Conservation (phyloP, 2,113 vertebrate species). For the Ancistrus triradiatus region DNA sequence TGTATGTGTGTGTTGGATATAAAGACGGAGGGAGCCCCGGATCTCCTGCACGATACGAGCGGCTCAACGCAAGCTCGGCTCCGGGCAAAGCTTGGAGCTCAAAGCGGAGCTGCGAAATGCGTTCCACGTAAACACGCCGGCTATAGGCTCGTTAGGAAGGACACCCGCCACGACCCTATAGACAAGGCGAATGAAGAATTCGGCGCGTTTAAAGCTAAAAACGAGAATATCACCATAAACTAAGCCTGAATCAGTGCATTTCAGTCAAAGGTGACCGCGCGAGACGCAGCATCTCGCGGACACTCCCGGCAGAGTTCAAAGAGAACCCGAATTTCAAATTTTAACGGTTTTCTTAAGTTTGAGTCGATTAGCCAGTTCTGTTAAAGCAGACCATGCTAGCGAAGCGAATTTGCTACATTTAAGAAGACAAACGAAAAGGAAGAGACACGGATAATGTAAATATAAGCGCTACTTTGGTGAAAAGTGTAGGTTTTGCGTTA, state of each 20-base stretch:
- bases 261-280: not conserved
- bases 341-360: not conserved
- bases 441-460: slow-evolving; percentile 14
- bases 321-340: not conserved
- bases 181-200: not conserved
- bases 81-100: slow-evolving; percentile 52
- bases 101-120: slow-evolving; percentile 48
- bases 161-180: not conserved
- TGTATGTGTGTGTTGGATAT: slow-evolving; percentile 58
- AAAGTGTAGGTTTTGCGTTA: slow-evolving; percentile 25
- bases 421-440: not conserved
- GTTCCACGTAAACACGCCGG: slow-evolving; percentile 32
- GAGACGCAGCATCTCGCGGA: not conserved
- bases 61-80: slow-evolving; percentile 59
- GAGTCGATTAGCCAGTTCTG: no score
- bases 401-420: slow-evolving; percentile 5
- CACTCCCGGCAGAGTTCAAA: not conserved
- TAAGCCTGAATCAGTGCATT: not conserved
- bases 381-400: no score
- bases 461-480: not conserved
- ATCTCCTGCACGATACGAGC: slow-evolving; percentile 67
- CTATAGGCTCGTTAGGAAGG: not conserved
- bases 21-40: slow-evolving; percentile 65
- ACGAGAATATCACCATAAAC: not conserved
- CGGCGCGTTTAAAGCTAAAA: not conserved